phyloP scores from a whole-genome alignment of 2,113 vertebrate species.

The Hylia prasina region DNA sequence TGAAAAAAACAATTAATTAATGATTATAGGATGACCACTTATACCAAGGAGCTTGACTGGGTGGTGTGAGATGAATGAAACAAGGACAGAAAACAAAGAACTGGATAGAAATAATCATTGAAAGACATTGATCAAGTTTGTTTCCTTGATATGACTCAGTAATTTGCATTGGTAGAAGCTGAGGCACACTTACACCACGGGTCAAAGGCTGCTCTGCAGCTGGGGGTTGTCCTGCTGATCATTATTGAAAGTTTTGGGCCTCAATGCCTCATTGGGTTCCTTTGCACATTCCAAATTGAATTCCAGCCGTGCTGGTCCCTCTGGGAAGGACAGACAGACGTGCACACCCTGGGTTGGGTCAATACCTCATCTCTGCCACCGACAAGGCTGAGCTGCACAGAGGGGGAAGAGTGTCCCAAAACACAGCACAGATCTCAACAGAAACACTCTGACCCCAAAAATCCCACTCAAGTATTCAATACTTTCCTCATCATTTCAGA shows the following conservation, averaged over 20 bases:
- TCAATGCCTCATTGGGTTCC: not conserved
- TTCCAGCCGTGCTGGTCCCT: not conserved
- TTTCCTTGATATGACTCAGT: not conserved
- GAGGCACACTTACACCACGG: fast-evolving
- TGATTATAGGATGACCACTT: not conserved
- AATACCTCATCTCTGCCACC: not conserved
- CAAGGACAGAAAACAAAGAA: not conserved
- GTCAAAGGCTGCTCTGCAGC: not conserved
- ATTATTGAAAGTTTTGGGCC: not conserved
- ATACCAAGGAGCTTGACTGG: not conserved
- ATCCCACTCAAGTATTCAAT: not conserved
- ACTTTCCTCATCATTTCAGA: not conserved
- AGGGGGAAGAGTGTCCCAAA: not conserved
- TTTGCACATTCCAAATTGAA: not conserved
- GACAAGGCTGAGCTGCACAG: not conserved
- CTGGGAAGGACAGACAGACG: not conserved
- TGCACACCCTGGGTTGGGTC: not conserved
- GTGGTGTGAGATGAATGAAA: not conserved
- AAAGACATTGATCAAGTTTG: not conserved
- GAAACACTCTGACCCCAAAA: not conserved
- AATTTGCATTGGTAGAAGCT: not conserved
- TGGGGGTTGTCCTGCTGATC: not conserved
- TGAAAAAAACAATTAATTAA: not conserved
- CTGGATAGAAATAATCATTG: not conserved
- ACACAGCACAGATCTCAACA: not conserved